Percentiles rank a stretch among this genome's conserved stretches.
Evolutionary conservation across 2,797 vertebrate genomes (phyloP).

Genomic region (Nannoperca obscura): DNA sequence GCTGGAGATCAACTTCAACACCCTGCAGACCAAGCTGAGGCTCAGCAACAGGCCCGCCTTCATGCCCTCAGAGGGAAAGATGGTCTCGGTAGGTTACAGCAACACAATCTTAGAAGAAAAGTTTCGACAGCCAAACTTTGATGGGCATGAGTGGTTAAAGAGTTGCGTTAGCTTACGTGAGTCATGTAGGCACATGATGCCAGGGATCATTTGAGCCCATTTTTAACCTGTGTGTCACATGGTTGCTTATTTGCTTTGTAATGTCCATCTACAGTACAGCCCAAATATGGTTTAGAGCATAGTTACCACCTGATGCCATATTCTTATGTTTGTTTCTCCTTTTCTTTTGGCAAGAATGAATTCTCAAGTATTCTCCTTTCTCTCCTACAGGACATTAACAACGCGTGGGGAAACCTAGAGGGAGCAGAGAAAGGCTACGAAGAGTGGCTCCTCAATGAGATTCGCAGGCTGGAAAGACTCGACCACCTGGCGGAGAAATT

Average conservation of each 20-base stretch:
- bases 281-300: background rate
- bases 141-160: background rate
- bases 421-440: constrained; percentile 98
- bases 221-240: background rate
- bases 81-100: constrained; percentile 92
- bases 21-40: constrained; percentile 96
- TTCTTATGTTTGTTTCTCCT: background rate
- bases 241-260: constrained; percentile 10
- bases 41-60: constrained; percentile 98
- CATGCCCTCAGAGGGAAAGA: constrained; percentile 98
- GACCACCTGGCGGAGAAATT: constrained; percentile 99
- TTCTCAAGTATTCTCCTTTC: background rate
- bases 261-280: background rate
- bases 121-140: constrained; percentile 19
- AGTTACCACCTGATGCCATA: background rate
- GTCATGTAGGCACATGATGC: background rate
- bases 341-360: background rate
- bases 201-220: constrained; percentile 15
- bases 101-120: background rate
- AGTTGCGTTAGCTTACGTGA: constrained; percentile 8
- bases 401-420: constrained; percentile 94
- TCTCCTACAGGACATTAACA: constrained; percentile 92
- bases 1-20: constrained; percentile 99
- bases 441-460: constrained; percentile 98
- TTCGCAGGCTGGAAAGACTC: constrained; percentile 95